Conservation (phyloP, 2,113 vertebrate species). For the Cyprinodon variegatus region DNA sequence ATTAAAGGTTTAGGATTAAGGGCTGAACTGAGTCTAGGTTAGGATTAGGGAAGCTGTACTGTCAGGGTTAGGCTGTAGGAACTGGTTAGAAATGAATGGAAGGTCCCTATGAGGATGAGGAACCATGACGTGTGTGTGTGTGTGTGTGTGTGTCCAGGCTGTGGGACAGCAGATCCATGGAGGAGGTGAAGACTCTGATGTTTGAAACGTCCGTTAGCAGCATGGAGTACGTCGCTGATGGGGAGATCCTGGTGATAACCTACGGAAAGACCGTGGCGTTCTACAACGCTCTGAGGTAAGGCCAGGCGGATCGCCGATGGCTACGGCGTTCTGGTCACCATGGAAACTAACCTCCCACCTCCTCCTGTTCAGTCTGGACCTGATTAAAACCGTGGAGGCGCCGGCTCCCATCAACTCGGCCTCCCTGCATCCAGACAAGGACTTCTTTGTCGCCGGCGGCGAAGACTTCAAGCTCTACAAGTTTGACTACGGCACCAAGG, state of each 20-base stretch:
- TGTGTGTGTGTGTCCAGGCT: slow-evolving; percentile 77
- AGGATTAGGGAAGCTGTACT: no score
- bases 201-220: slow-evolving; percentile 93
- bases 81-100: neutral
- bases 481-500: slow-evolving; percentile 95
- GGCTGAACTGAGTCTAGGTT: no score
- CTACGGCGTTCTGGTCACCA: no score
- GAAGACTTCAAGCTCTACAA: slow-evolving; percentile 99
- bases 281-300: slow-evolving; percentile 91
- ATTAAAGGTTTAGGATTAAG: no score
- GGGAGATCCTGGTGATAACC: slow-evolving; percentile 92
- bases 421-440: slow-evolving; percentile 96
- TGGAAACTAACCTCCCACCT: neutral
- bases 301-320: no score
- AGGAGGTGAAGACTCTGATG: slow-evolving; percentile 87
- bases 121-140: neutral
- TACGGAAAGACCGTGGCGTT: slow-evolving; percentile 95
- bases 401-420: slow-evolving; percentile 96
- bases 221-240: slow-evolving; percentile 95
- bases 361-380: slow-evolving; percentile 83
- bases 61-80: no score
- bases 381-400: slow-evolving; percentile 94
- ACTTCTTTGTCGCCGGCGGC: slow-evolving; percentile 96
- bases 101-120: neutral
- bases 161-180: slow-evolving; percentile 91